Conservation (phyloP, 2,888 invertebrate genomes). For the Nomada ruficornis region DNA sequence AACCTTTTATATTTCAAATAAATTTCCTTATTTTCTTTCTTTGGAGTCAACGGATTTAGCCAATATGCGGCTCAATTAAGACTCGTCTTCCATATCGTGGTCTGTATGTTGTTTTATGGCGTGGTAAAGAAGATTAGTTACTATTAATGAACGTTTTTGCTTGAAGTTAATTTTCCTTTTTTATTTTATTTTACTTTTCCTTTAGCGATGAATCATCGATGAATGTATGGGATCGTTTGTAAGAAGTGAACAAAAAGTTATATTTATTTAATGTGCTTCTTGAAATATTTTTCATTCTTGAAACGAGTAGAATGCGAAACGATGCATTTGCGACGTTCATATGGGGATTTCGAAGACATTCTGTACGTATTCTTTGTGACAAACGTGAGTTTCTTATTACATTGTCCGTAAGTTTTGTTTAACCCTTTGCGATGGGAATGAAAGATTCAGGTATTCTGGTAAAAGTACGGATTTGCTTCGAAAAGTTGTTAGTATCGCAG, state of each 20-base stretch:
- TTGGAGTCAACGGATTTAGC: no score
- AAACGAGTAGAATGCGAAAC: conserved; percentile 13
- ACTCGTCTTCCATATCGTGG: no score
- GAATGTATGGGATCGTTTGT: no score
- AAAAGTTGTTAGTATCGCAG: no score
- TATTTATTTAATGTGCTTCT: background rate
- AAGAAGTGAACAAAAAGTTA: background rate
- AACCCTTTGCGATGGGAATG: background rate
- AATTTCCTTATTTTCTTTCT: no score
- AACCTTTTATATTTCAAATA: no score
- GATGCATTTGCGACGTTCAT: background rate
- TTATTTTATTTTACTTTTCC: background rate
- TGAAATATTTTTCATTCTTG: background rate
- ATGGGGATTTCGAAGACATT: background rate
- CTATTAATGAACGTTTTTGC: no score
- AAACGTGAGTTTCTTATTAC: background rate
- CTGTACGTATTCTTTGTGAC: conserved; percentile 10
- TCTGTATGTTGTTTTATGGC: no score
- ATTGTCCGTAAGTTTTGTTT: background rate
- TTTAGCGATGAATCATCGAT: no score
- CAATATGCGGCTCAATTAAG: no score
- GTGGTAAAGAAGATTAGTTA: no score
- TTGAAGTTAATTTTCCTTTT: background rate
- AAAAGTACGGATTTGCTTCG: no score
- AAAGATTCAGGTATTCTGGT: background rate